These are phyloP conservation scores for Pseudorectes ferrugineus DNA, from an alignment of 2,113 vertebrate genomes.

Conservation along the genomic window DNA sequence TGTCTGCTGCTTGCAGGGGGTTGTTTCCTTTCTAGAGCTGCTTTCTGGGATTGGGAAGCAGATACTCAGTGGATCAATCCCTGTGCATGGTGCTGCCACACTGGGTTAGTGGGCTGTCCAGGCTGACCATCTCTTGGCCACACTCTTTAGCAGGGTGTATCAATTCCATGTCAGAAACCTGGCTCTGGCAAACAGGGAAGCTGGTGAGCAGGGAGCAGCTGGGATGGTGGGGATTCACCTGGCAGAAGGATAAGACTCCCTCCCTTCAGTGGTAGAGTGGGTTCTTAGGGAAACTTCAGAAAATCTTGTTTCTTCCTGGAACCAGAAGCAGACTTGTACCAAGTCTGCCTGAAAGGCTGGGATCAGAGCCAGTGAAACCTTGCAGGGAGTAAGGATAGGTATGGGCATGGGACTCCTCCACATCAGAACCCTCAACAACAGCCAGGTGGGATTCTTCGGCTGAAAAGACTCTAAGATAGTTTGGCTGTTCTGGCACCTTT, in stretches of 20 bases:
- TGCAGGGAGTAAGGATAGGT: background rate
- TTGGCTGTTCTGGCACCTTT: background rate
- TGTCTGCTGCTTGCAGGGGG: background rate
- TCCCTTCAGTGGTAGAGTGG: rapidly evolving
- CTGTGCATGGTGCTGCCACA: background rate
- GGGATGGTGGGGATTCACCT: background rate
- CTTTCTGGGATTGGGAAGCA: background rate
- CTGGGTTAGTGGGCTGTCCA: background rate
- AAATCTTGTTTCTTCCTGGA: background rate
- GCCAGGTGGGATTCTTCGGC: background rate
- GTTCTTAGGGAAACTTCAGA: background rate
- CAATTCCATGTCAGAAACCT: background rate
- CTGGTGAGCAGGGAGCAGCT: background rate
- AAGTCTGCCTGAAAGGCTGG: background rate
- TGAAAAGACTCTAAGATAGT: background rate
- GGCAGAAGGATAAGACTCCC: rapidly evolving
- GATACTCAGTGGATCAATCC: background rate
- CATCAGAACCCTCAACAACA: background rate
- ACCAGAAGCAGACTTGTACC: background rate
- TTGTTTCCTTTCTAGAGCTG: background rate
- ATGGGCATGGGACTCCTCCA: rapidly evolving
- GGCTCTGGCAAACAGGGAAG: background rate
- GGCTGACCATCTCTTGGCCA: background rate
- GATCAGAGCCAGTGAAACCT: background rate
- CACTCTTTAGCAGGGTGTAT: background rate